These are phyloP conservation scores for Glareola pratincola DNA, from an alignment of 2,113 vertebrate genomes.

Conservation along the genomic window DNA sequence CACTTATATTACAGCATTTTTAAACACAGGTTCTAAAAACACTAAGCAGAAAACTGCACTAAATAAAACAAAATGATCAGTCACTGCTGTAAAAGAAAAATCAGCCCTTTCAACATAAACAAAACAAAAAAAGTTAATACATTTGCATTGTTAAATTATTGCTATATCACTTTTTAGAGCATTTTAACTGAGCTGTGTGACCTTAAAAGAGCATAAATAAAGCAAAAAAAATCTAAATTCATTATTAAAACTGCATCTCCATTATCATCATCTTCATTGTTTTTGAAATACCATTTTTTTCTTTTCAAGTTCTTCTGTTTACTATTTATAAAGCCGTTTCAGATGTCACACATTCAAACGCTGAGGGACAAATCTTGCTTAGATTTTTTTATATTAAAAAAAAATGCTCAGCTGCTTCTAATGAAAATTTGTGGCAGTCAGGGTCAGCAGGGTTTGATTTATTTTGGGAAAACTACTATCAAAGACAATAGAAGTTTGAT, in stretches of 20 bases:
- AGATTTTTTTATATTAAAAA: background rate
- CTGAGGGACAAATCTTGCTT: background rate
- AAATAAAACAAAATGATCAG: background rate
- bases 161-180: background rate
- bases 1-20: background rate
- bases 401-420: background rate
- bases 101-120: background rate
- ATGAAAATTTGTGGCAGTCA: background rate
- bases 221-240: background rate
- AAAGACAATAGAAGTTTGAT: background rate
- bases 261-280: background rate
- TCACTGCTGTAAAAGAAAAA: background rate
- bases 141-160: background rate
- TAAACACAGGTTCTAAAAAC: constrained; percentile 14
- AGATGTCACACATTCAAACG: background rate
- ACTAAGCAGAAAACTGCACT: background rate
- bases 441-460: background rate
- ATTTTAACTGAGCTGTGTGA: background rate
- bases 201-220: background rate
- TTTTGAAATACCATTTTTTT: background rate
- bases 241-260: background rate
- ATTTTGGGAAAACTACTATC: background rate
- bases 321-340: background rate
- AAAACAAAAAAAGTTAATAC: background rate
- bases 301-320: background rate